A percentile compares a stretch with the other conserved stretches of the same genome.
phyloP scores from a whole-genome alignment of 2,888 invertebrate species.

The Ceraclea dissimilis region DNA sequence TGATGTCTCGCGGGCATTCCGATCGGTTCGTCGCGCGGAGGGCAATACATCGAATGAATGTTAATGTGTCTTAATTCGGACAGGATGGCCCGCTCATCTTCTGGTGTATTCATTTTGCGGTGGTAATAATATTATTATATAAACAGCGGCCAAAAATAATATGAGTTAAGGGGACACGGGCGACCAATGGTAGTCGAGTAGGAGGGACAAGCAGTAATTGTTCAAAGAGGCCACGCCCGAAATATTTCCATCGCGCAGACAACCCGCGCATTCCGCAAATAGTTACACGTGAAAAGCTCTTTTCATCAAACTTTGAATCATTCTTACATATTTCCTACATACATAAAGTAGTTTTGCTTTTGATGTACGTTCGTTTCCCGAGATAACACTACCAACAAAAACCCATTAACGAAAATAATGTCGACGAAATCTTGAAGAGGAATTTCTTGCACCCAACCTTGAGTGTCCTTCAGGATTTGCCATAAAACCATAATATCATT shows the following conservation, averaged over 20 bases:
- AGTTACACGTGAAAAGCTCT: neutral
- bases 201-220: conserved; percentile 15
- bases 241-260: conserved; percentile 4
- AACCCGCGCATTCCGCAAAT: conserved; percentile 2
- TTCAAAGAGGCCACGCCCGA: conserved; percentile 16
- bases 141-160: conserved; percentile 12
- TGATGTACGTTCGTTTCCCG: neutral
- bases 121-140: conserved; percentile 10
- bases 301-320: neutral
- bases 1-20: conserved; percentile 13
- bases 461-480: too few relatives aligned
- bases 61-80: conserved; percentile 25
- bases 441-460: neutral
- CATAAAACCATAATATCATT: too few relatives aligned
- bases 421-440: neutral
- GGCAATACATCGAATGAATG: conserved; percentile 24
- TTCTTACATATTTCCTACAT: neutral
- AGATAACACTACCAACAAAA: neutral
- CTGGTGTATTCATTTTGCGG: conserved; percentile 21
- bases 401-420: neutral
- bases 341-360: neutral
- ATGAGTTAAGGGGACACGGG: conserved; percentile 16
- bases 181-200: conserved; percentile 19
- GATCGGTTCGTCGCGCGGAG: conserved; percentile 7
- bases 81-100: conserved; percentile 15